phyloP scores from a whole-genome alignment of 2,113 vertebrate species.

The Corvus cornix region DNA sequence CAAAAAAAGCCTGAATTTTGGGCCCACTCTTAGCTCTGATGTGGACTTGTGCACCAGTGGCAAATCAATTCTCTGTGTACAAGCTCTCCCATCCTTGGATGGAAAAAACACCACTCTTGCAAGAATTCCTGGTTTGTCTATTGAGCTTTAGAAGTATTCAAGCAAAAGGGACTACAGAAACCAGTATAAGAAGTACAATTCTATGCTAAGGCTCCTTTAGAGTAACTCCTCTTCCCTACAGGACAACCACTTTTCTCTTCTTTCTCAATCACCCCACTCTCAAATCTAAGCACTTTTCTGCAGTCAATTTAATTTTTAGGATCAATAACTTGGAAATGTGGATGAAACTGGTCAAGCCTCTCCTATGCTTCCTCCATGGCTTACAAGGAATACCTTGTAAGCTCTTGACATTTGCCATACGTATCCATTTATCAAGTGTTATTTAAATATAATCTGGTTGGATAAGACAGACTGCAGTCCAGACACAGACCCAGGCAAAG shows the following conservation, averaged over 20 bases:
- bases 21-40: not conserved
- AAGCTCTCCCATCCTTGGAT: not conserved
- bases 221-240: not conserved
- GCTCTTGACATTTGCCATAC: not conserved
- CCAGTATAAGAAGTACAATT: not conserved
- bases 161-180: not conserved
- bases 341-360: not conserved
- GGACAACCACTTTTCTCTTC: not conserved
- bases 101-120: not conserved
- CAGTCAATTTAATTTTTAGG: not conserved
- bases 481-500: not conserved
- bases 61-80: not conserved
- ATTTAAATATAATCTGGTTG: not conserved
- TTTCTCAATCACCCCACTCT: not conserved
- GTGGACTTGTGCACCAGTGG: not conserved
- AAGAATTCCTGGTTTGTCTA: not conserved
- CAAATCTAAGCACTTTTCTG: not conserved
- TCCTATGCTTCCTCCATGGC: not conserved
- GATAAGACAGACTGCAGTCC: not conserved
- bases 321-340: not conserved
- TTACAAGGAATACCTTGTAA: not conserved
- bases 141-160: not conserved
- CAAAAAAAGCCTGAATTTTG: not conserved
- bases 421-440: not conserved
- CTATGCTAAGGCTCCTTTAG: not conserved